phyloP scores from a whole-genome alignment of 2,888 invertebrate species.

The Cartodere bifasciata region DNA sequence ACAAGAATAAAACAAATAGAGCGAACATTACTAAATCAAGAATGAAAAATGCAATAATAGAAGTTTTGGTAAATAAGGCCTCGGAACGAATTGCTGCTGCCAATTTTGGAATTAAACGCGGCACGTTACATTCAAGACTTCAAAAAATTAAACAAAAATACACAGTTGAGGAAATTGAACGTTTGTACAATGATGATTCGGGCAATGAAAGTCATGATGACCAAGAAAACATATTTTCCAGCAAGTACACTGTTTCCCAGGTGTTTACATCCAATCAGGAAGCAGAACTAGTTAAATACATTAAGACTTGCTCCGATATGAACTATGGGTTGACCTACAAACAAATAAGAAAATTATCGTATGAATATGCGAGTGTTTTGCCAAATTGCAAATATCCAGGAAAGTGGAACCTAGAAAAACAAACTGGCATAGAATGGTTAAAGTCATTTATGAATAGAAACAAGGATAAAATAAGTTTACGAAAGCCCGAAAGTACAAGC shows the following conservation, averaged over 20 bases:
- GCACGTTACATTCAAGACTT: constrained; percentile 3
- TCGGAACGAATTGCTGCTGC: neutral
- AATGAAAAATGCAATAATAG: too few species aligned
- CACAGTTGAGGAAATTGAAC: neutral
- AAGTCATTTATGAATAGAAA: constrained; percentile 13
- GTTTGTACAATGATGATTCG: constrained; percentile 1
- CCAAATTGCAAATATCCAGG: constrained; percentile 1
- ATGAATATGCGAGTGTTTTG: constrained; percentile 12
- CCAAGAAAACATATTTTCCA: constrained; percentile 2
- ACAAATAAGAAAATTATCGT: constrained; percentile 11
- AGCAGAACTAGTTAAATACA: constrained; percentile 11
- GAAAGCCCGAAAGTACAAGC: constrained; percentile 16
- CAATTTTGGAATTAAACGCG: neutral
- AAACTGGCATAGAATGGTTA: constrained; percentile 14
- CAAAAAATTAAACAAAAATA: neutral
- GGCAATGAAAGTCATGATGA: constrained; percentile 2
- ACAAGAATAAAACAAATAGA: too few species aligned
- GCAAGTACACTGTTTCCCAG: constrained; percentile 13
- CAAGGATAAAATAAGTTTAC: constrained; percentile 7
- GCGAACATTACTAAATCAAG: too few species aligned
- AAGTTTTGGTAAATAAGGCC: neutral
- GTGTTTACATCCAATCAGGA: too few species aligned
- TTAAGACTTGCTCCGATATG: constrained; percentile 13
- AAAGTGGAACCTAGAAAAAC: constrained; percentile 6
- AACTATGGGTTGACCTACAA: constrained; percentile 14